These are phyloP conservation scores for Ginglymostoma cirratum DNA, from an alignment of 2,113 vertebrate genomes.

Conservation along the genomic window DNA sequence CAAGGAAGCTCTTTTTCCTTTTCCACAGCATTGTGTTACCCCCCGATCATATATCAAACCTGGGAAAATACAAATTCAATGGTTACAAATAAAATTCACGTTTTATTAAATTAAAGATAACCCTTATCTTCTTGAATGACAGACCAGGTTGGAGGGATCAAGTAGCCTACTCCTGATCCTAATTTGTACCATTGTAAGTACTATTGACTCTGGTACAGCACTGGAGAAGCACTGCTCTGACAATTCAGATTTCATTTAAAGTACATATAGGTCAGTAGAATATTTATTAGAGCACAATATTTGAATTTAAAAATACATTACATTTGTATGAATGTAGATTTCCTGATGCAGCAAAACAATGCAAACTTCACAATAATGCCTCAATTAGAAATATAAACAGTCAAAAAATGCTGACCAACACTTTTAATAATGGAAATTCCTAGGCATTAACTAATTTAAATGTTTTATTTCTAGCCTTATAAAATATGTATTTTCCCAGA, in stretches of 20 bases:
- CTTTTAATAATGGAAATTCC: background rate
- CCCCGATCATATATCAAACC: background rate
- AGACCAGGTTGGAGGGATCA: no score
- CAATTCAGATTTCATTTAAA: background rate
- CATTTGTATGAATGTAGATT: background rate
- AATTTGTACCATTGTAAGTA: no score
- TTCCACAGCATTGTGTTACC: background rate
- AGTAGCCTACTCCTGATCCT: no score
- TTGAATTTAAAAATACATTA: background rate
- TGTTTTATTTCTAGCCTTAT: background rate
- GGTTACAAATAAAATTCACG: background rate
- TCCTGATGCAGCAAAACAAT: background rate
- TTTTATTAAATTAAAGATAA: no score
- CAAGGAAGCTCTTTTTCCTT: background rate
- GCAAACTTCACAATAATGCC: background rate
- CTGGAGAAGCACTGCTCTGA: background rate
- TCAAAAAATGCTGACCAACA: background rate
- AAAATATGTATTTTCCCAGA: background rate
- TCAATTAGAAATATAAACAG: background rate
- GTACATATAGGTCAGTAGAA: background rate
- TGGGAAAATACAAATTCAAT: background rate
- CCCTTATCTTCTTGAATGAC: no score
- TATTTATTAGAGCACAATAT: background rate
- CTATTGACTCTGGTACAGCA: background rate
- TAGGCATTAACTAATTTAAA: background rate